Evolutionary conservation across 2,797 vertebrate genomes (phyloP).

Genomic region (Gambusia yucatana): DNA sequence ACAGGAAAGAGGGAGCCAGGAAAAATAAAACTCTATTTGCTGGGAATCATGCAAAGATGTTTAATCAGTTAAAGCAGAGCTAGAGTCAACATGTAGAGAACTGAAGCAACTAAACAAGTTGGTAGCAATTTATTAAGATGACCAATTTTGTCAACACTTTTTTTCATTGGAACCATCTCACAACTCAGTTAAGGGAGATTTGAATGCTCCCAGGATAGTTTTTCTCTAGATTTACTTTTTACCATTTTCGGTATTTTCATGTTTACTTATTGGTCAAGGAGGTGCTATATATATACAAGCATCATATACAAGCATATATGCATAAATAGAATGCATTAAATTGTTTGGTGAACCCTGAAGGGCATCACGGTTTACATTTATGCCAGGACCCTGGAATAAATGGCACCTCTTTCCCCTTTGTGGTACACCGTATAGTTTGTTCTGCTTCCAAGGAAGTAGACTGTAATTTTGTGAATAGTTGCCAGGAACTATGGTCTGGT

Average conservation of each 20-base stretch:
- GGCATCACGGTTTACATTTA: constrained; percentile 57
- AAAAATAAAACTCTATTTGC: constrained; percentile 63
- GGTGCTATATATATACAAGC: constrained; percentile 47
- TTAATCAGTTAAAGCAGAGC: constrained; percentile 14
- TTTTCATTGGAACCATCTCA: constrained; percentile 26
- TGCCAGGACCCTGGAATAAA: constrained; percentile 60
- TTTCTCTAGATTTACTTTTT: constrained; percentile 55
- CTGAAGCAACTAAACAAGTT: constrained; percentile 37
- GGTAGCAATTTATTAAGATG: constrained; percentile 41
- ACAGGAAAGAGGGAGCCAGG: constrained; percentile 41
- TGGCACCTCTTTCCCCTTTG: constrained; percentile 64
- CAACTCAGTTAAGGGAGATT: constrained; percentile 24
- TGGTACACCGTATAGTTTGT: constrained; percentile 71
- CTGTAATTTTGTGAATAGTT: constrained; percentile 77
- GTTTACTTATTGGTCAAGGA: constrained; percentile 70
- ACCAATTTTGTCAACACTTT: constrained; percentile 51
- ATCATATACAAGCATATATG: constrained; percentile 8
- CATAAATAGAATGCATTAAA: constrained; percentile 53
- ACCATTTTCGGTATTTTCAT: constrained; percentile 45
- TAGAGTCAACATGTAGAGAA: constrained; percentile 31
- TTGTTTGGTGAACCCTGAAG: constrained; percentile 64
- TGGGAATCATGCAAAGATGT: constrained; percentile 56
- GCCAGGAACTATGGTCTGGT: constrained; percentile 71
- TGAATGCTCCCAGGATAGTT: constrained; percentile 24
- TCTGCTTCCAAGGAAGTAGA: constrained; percentile 77